phyloP scores from a whole-genome alignment of 1,140 invertebrate species.

The Scylla paramamosain region DNA sequence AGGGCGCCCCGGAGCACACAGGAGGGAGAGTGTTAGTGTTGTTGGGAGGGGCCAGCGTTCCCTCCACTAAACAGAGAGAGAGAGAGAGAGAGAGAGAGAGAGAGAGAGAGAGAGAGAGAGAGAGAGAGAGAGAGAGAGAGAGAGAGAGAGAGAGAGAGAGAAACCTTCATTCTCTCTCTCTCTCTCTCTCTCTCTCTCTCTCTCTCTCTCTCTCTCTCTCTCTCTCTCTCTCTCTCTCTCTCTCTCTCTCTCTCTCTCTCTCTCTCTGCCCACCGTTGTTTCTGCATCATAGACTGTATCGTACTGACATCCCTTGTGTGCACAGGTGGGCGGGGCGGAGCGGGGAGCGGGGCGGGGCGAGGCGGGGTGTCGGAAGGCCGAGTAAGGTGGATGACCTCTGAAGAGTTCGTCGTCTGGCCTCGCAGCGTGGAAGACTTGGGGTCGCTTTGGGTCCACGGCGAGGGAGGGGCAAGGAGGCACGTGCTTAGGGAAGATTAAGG shows the following conservation, averaged over 20 bases:
- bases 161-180: not conserved
- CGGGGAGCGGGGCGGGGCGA: not conserved
- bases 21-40: not conserved
- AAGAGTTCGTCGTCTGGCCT: slow-evolving; percentile 4
- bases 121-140: slow-evolving; percentile 19
- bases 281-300: not conserved
- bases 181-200: slow-evolving; percentile 40
- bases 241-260: slow-evolving; percentile 31
- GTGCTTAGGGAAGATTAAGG: not conserved
- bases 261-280: not conserved
- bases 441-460: not conserved
- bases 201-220: not conserved
- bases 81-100: slow-evolving; percentile 24
- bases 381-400: not conserved
- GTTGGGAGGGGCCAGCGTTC: not conserved
- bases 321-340: not conserved
- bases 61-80: not conserved
- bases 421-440: not conserved
- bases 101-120: slow-evolving; percentile 31
- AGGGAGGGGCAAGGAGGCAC: not conserved
- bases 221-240: slow-evolving; percentile 27
- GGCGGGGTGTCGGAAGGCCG: not conserved
- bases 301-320: not conserved
- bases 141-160: slow-evolving; percentile 31
- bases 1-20: not conserved